These are phyloP conservation scores for Amiota minor DNA, from an alignment of 2,888 invertebrate genomes.

Conservation along the genomic window DNA sequence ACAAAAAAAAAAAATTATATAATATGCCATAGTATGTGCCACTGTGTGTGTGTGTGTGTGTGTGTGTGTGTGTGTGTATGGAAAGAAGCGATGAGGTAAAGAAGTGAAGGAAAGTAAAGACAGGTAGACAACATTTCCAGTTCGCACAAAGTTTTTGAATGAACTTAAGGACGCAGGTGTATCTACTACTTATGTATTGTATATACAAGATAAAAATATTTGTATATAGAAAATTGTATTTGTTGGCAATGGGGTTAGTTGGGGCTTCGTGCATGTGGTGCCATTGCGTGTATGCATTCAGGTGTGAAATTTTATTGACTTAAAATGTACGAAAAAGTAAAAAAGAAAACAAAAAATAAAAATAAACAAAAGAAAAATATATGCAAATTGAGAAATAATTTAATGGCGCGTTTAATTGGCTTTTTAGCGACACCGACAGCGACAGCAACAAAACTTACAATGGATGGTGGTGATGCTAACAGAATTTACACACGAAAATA, in stretches of 20 bases:
- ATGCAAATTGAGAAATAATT: slow-evolving; percentile 66
- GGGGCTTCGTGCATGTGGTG: slow-evolving; percentile 35
- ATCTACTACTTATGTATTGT: too few relatives aligned
- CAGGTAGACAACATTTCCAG: too few relatives aligned
- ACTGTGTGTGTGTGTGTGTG: too few relatives aligned
- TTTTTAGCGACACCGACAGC: slow-evolving; percentile 52
- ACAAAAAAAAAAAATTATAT: too few relatives aligned
- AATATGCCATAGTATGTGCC: too few relatives aligned
- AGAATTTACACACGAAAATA: slow-evolving; percentile 21
- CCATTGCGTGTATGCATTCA: slow-evolving; percentile 45
- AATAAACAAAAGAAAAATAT: slow-evolving; percentile 43
- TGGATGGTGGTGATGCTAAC: slow-evolving; percentile 29
- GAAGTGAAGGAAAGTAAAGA: too few relatives aligned
- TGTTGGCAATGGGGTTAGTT: background rate
- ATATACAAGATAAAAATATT: slow-evolving; percentile 23
- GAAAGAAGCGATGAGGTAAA: too few relatives aligned
- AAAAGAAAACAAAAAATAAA: too few relatives aligned
- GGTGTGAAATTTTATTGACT: slow-evolving; percentile 65
- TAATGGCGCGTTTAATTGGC: slow-evolving; percentile 66
- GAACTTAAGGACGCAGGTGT: too few relatives aligned
- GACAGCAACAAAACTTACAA: background rate
- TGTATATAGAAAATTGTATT: slow-evolving; percentile 14
- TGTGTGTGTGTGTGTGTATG: too few relatives aligned
- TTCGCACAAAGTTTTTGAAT: too few relatives aligned
- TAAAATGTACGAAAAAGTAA: slow-evolving; percentile 53